Conservation (phyloP, 30 jellyfish, hydroid and myxozoan species). For the Hydractinia symbiolongicarpus region DNA sequence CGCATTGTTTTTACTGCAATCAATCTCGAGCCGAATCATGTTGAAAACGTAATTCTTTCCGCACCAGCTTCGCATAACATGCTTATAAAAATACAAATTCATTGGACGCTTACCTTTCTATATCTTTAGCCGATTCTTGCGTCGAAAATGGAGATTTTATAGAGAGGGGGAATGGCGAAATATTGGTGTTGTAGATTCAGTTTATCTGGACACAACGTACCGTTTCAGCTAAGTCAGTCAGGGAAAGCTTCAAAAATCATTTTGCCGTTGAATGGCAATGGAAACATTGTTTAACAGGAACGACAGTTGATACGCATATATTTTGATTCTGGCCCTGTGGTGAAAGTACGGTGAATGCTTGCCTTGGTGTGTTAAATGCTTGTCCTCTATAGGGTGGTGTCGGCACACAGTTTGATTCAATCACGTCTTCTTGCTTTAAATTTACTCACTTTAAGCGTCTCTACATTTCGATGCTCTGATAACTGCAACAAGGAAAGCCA, state of each 20-base stretch:
- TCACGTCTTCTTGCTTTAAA: too few species aligned
- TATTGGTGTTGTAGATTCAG: background rate
- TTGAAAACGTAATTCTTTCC: conserved; percentile 4
- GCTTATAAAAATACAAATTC: background rate
- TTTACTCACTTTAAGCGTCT: too few species aligned
- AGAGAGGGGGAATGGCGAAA: background rate
- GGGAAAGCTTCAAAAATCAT: background rate
- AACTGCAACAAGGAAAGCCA: too few species aligned
- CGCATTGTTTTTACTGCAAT: background rate
- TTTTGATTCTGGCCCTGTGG: too few species aligned
- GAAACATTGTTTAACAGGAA: background rate
- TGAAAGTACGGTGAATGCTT: too few species aligned
- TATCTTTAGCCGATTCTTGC: too few species aligned
- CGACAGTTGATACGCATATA: too few species aligned
- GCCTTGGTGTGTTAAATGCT: too few species aligned
- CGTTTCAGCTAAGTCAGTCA: background rate
- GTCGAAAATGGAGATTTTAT: too few species aligned
- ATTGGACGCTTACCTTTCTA: background rate
- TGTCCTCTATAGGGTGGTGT: too few species aligned
- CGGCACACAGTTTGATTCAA: too few species aligned
- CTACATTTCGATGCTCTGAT: too few species aligned
- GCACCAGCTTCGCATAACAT: conserved; percentile 1
- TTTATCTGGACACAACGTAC: background rate
- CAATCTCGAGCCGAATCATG: conserved; percentile 16
- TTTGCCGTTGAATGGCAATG: conserved; percentile 7